Evolutionary conservation across 2,113 vertebrate species (phyloP), one percentile per base, ranked within the genome.

Genomic region (Oreochromis niloticus): DNA sequence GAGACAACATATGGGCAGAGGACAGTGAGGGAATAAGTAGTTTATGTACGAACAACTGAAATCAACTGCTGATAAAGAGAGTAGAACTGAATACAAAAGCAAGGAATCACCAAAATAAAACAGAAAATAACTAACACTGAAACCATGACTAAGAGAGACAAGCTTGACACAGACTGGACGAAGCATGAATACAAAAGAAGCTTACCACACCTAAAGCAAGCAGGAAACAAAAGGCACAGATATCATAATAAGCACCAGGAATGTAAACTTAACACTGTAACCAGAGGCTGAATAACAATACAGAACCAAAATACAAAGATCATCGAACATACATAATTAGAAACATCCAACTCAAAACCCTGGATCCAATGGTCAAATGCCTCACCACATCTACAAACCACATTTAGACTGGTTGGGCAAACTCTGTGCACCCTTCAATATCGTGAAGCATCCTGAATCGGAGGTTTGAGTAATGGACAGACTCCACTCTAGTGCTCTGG

Each of bases 341-440:
- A 56, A 56, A 24, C 1, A 24, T 24, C 10, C 54, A 56, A 24
- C 54, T 56, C 54, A 56, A 56, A 56, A 24, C 54, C 22, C 11
- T 0, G 22, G 54, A 56, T 3, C 0, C 10, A 55, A 16, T 59
- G 24, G 12, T 59, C 24, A 3, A 1, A 59, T 14, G 56, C 4
- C 7, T 59, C 56, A 30, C 24, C 56, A 30, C 24, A 14, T 59
- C 24, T 5, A 16, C 55, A 57, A 57, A 27, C 24, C 56, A 1
- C 1, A 16, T 57, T 59, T 59, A 59, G 56, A 59, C 7, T 30
- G 56, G 56, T 27, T 59, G 13, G 7, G 24, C 2, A 13, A 56
- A 56, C 55, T 27, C 55, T 13, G 3, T 24, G 55, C 56, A 59
- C 2, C 24, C 56, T 59, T 59, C 13, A 30, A 59, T 30, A 30